Evolutionary conservation across 37 sponge, comb jelly and placozoan species (phyloP).

Genomic region (Spongilla lacustris): DNA sequence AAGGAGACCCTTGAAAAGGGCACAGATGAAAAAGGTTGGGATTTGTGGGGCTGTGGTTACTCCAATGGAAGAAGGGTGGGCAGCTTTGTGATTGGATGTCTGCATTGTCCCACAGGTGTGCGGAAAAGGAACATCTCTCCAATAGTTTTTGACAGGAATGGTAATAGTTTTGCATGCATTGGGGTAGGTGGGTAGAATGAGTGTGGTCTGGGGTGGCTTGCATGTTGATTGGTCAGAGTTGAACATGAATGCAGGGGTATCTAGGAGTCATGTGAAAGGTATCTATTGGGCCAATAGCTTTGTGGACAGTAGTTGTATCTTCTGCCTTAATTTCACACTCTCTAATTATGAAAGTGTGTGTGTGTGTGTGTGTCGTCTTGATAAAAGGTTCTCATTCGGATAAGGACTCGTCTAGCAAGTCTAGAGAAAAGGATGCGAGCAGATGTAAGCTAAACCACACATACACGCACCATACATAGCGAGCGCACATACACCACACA

Average conservation of each 20-base stretch:
- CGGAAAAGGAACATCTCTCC: conserved; percentile 37
- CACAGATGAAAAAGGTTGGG: conserved; percentile 72
- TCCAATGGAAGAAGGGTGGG: conserved; percentile 80
- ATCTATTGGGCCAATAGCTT: too few species aligned
- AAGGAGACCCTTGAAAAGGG: not conserved
- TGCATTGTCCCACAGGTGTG: conserved; percentile 2
- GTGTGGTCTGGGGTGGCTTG: too few species aligned
- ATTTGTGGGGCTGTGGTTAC: conserved; percentile 71
- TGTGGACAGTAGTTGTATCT: not conserved
- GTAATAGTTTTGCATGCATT: not conserved
- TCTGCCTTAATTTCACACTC: not conserved
- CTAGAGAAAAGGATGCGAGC: not conserved
- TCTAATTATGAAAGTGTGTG: not conserved
- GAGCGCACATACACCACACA: too few species aligned
- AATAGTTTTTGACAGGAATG: conserved; percentile 25
- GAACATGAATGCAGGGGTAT: too few species aligned
- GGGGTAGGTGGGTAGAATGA: not conserved
- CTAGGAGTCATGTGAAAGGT: too few species aligned
- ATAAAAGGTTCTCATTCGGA: not conserved
- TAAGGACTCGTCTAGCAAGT: not conserved
- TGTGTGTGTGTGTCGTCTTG: not conserved
- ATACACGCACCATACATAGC: too few species aligned
- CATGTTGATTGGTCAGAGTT: too few species aligned
- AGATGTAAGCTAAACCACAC: not conserved
- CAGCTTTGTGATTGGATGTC: conserved; percentile 33